Conservation (phyloP, 2,113 vertebrate genomes). For the Columba livia region DNA sequence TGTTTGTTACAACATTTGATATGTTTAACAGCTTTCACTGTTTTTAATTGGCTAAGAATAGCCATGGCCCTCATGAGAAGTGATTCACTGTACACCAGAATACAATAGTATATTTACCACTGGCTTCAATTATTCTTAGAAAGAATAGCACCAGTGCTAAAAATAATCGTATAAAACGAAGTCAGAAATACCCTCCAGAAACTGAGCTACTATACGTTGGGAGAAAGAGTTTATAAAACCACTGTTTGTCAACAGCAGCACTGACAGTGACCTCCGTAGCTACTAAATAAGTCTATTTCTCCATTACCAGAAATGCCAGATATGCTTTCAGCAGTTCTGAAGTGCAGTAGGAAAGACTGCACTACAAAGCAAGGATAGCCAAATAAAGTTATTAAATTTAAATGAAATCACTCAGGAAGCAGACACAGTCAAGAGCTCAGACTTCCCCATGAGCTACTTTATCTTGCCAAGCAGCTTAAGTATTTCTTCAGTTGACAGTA, state of each 20-base stretch:
- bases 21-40: not conserved
- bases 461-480: not conserved
- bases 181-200: constrained; percentile 1
- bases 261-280: not conserved
- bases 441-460: not conserved
- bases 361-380: not conserved
- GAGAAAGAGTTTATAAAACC: not conserved
- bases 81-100: not conserved
- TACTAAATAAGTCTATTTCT: not conserved
- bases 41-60: not conserved
- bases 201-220: not conserved
- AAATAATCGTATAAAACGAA: not conserved
- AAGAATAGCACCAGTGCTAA: not conserved
- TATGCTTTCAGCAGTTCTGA: not conserved
- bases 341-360: not conserved
- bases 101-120: not conserved
- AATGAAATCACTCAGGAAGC: not conserved
- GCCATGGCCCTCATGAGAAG: not conserved
- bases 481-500: not conserved
- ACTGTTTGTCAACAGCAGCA: not conserved
- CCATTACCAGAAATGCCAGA: not conserved
- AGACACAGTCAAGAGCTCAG: not conserved
- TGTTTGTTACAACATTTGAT: not conserved
- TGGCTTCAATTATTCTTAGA: not conserved
- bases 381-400: not conserved